A percentile compares a stretch with the other conserved stretches of the same genome.
phyloP scores from a whole-genome alignment of 1,140 invertebrate genomes.

The Ectropis grisescens region DNA sequence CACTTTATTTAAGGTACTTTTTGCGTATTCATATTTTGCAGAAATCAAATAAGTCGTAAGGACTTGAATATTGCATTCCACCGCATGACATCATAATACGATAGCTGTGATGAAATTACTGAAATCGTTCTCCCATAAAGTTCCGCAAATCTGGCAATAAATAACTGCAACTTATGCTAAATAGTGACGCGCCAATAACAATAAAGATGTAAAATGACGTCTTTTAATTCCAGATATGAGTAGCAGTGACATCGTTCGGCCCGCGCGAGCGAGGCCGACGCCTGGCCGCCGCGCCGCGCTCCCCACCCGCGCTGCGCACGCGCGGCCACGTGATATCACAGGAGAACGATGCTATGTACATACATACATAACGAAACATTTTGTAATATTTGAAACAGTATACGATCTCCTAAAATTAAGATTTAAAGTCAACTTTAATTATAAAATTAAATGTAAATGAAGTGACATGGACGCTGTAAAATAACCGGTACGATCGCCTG shows the following conservation, averaged over 20 bases:
- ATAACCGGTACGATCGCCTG: conserved; percentile 47
- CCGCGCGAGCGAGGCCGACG: conserved; percentile 16
- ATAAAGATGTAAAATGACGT: background rate
- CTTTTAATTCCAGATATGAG: conserved; percentile 43
- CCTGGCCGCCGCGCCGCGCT: background rate
- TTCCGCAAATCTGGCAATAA: no score
- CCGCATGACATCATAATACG: no score
- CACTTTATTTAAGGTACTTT: no score
- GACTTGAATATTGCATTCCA: no score
- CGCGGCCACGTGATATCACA: conserved; percentile 33
- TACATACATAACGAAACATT: conserved; percentile 43
- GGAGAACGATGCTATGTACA: conserved; percentile 65
- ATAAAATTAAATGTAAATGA: conserved; percentile 58
- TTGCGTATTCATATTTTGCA: no score
- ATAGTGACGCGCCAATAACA: no score
- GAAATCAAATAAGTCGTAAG: no score
- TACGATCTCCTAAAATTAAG: conserved; percentile 70
- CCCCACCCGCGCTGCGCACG: no score
- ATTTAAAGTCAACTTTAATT: conserved; percentile 66
- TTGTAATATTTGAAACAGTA: conserved; percentile 71
- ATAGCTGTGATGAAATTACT: no score
- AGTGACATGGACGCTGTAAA: conserved; percentile 55
- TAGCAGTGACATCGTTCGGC: conserved; percentile 34
- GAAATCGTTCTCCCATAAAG: no score
- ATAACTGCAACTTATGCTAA: no score